Base-by-base conservation (phyloP, 1,140 invertebrate species). In the Cylas formicarius region DNA sequence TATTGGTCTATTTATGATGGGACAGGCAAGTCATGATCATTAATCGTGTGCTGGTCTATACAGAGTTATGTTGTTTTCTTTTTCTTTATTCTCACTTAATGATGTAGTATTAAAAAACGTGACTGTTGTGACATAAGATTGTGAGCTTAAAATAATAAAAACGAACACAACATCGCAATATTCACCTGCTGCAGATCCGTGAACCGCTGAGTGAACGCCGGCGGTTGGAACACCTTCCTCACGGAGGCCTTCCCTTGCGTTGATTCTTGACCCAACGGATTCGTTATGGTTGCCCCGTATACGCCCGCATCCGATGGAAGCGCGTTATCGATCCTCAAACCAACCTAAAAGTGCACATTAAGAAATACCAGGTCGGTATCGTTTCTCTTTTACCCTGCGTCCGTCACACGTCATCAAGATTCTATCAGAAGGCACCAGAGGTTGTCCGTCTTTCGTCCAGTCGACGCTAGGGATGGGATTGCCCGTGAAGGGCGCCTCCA, bases 391-490 rank as follows among this genome's bases (percentile, higher is more conserved):
- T 49, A 79, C 74, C 65, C 78, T 83, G 58, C 81, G 83, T 6
- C 87, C 87, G 67, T 91, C 86, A 55, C 86, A 90, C 4, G 78
- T 83, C 29, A 85, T 71, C 27, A 81, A 62, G 2, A 82, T 54
- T 29, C 76, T 75, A 20, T 86, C 80, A 26, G 72, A 78, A 3
- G 79, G 73, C 20, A 61, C 51, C 2, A 91, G 43, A 1, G 77
- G 72, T 39, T 74, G 62, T 3, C 81, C 85, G 64, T 92, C 81
- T 62, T 89, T 90, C 16, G 70, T 80, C 90, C 90, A 94, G 42
- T 69, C 72, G 7, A 90, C 79, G 29, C 87, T 80, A 1, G 90
- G 90, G 46, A 90, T 74, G 0, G 91, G 90, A 72, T 90, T 90
- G n/a, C 86, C 88, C 13, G 75, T 69, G 59, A 86, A 84, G 2